Base-by-base conservation (phyloP, 1,140 invertebrate genomes). In the Aleiodes sp. region DNA sequence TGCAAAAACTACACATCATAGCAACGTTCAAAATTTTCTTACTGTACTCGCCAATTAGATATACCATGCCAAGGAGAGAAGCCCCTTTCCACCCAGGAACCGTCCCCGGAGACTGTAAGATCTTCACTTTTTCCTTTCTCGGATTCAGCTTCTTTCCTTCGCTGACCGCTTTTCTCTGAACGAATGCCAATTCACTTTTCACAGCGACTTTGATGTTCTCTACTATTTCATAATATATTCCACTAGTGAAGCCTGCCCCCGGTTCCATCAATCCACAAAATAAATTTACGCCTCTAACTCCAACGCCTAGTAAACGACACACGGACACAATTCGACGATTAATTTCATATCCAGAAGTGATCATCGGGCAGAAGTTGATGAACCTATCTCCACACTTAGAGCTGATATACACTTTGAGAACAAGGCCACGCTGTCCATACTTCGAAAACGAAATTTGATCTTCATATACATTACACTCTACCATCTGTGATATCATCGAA, bases 21-120 rank as follows among this genome's bases (percentile, higher is more conserved):
- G 39, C 59, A 12, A 75, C 35, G 73, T 80, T 75, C 12, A 80
- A 61, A 7, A 80, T 67, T 75, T 73, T 73, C 4, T 70, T 68
- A 29, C 60, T 52, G 39, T 65, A 68, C 65, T 72, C 56, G 8
- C 65, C 65, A 21, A 75, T 75, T 33, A 75, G 64, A 24, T 39
- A 72, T 68, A 1, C 76, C 76, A 60, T 71, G 75, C 46, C 76
- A 70, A 43, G 76, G 78, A 24, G 65, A 68, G 73, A 77, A 77
- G 2, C 74, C 78, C 39, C 74, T 41, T 57, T 76, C 75, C 67
- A 70, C 75, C 76, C 72, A n/a, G n/a, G n/a, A n/a, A 67, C 70
- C 70, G 43, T 74, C 67, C 0, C 66, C 70, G n/a, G 56, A 73
- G 35, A 76, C 75, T 61, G 71, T 76, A 2, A 78, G 70, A 70